These are phyloP conservation scores for Drosophila meridionalis DNA, from an alignment of 2,888 invertebrate species.

Conservation along the genomic window DNA sequence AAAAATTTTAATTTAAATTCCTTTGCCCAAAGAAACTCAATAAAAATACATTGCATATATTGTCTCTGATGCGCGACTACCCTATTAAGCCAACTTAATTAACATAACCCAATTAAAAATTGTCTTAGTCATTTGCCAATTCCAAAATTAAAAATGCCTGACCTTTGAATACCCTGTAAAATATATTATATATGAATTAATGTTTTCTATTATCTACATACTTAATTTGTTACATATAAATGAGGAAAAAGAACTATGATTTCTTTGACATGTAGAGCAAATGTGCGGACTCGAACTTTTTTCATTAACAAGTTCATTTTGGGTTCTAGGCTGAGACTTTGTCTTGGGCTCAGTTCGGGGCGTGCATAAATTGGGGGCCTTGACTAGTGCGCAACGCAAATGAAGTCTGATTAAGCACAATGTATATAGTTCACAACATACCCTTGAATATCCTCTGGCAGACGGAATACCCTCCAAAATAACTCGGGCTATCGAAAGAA, in stretches of 20 bases:
- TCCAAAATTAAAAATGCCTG: background rate
- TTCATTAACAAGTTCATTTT: background rate
- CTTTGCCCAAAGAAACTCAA: background rate
- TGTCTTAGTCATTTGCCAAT: background rate
- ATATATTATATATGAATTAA: background rate
- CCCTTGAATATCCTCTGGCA: conserved; percentile 7
- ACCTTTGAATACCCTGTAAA: background rate
- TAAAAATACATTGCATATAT: background rate
- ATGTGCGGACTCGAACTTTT: too few species aligned
- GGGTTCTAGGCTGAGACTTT: background rate
- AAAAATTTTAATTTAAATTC: background rate
- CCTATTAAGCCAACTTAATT: background rate
- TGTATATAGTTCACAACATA: conserved; percentile 1
- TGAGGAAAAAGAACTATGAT: too few species aligned
- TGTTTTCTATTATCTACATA: background rate
- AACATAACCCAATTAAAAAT: background rate
- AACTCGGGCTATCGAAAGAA: conserved; percentile 1
- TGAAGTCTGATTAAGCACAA: background rate
- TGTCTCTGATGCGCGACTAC: background rate
- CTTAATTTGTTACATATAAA: too few species aligned
- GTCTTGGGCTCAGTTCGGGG: background rate
- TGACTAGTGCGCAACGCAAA: background rate
- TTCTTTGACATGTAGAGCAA: too few species aligned
- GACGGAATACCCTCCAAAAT: background rate
- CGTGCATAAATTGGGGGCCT: background rate